Conservation (phyloP, 2,113 vertebrate genomes). For the Ovis aries region ARS-UI_Ramb_v3.0 NC_056064.1:49426001-49426500, state of each 20-base stretch:
- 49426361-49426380: background rate
- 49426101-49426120: background rate
- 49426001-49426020: background rate
- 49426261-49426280: too few species aligned
- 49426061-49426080: background rate
- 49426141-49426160: background rate
- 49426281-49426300: background rate
- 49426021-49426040: background rate
- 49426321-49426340: background rate
- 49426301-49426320: background rate
- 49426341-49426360: background rate
- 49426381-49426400: background rate
- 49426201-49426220: background rate
- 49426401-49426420: background rate
- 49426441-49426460: background rate
- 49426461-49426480: background rate
- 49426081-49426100: background rate
- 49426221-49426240: background rate
- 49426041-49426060: background rate
- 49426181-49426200: background rate
- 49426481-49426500: too few species aligned
- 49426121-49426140: background rate
- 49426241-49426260: background rate
- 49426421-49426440: background rate
- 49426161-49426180: background rate